These are phyloP conservation scores for Jaculus jaculus DNA, from an alignment of 2,113 vertebrate genomes.

Conservation along the genomic window DNA sequence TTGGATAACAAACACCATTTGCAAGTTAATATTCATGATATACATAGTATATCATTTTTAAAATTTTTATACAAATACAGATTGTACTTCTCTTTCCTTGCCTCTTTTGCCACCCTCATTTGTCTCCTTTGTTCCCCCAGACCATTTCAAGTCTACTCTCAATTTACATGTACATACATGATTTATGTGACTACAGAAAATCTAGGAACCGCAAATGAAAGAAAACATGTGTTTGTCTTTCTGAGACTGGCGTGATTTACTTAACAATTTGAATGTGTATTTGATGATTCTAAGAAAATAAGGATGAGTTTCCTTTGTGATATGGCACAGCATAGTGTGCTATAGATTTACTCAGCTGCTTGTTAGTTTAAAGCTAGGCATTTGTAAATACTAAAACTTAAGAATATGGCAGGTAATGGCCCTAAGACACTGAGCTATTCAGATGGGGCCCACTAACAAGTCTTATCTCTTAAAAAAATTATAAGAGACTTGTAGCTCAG, in stretches of 20 bases:
- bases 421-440: conserved; percentile 77
- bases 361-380: conserved; percentile 81
- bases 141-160: too few species aligned
- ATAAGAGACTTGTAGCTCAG: conserved; percentile 60
- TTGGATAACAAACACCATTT: conserved; percentile 80
- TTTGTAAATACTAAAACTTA: conserved; percentile 82
- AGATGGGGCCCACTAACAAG: conserved; percentile 72
- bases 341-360: conserved; percentile 86
- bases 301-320: conserved; percentile 83
- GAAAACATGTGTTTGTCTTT: too few species aligned
- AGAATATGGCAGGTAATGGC: conserved; percentile 71
- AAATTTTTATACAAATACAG: too few species aligned
- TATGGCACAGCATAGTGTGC: conserved; percentile 85
- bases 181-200: too few species aligned
- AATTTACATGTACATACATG: too few species aligned
- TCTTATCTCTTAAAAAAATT: conserved; percentile 63
- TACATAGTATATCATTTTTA: too few species aligned
- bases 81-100: too few species aligned
- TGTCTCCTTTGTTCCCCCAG: too few species aligned
- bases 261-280: conserved; percentile 78
- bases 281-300: conserved; percentile 88
- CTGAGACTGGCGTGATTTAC: too few species aligned
- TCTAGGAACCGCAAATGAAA: too few species aligned
- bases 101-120: too few species aligned
- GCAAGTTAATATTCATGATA: conserved; percentile 82